Evolutionary conservation across 2,113 vertebrate genomes (phyloP).

Genomic region (Heterotis niloticus): DNA sequence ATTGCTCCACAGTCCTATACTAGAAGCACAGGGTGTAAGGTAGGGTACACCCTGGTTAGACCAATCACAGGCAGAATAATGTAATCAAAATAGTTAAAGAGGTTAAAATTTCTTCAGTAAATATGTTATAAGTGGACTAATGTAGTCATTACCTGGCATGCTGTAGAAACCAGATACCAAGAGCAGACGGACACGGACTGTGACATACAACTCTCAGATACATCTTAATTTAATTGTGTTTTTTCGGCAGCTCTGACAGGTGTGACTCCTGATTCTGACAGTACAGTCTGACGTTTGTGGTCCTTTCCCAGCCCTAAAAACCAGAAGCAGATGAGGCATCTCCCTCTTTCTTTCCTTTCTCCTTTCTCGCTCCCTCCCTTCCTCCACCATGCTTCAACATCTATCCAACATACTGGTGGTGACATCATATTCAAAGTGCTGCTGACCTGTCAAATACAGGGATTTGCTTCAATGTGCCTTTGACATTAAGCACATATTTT

Average conservation of each 20-base stretch:
- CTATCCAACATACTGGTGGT: not conserved
- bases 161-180: not conserved
- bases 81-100: not conserved
- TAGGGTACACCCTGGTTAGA: no score
- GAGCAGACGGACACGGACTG: not conserved
- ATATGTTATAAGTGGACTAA: slow-evolving; percentile 24
- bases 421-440: not conserved
- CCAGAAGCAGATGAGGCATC: slow-evolving; percentile 23
- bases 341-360: not conserved
- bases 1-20: not conserved
- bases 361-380: not conserved
- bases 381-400: not conserved
- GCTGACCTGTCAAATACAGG: not conserved
- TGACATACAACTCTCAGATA: slow-evolving; percentile 17
- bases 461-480: not conserved
- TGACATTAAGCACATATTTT: slow-evolving; percentile 16
- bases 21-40: not conserved
- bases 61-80: not conserved
- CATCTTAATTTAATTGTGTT: slow-evolving; percentile 10
- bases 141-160: not conserved
- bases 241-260: not conserved
- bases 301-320: not conserved
- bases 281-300: not conserved
- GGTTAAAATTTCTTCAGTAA: not conserved
- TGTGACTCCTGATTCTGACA: slow-evolving; percentile 11